These are phyloP conservation scores for Alaudala cheleensis DNA, from an alignment of 2,113 vertebrate genomes.

Conservation along the genomic window DNA sequence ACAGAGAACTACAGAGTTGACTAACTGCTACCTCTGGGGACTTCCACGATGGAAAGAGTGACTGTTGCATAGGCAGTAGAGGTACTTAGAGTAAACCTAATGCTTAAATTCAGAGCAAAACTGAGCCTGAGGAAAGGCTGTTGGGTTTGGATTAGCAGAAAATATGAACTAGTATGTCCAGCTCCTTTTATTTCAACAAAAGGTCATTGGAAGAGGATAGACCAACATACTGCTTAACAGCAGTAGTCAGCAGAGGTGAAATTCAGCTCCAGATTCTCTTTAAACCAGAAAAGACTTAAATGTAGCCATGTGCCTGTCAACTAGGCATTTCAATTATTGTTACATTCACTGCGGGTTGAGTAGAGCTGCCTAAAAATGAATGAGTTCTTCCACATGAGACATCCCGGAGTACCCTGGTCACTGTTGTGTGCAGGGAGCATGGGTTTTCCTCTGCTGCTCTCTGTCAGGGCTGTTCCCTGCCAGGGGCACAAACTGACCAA, in stretches of 20 bases:
- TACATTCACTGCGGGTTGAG: neutral
- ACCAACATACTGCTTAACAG: neutral
- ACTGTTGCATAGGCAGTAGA: neutral
- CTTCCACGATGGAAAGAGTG: neutral
- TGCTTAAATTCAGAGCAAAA: neutral
- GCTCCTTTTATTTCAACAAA: neutral
- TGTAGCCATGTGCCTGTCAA: neutral
- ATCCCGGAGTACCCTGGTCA: neutral
- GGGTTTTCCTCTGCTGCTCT: neutral
- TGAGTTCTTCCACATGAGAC: neutral
- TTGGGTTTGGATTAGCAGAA: neutral
- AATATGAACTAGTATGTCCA: neutral
- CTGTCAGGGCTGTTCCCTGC: neutral
- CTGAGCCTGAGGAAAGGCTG: neutral
- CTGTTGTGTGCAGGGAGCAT: accelerated
- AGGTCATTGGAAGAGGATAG: neutral
- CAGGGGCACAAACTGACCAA: neutral
- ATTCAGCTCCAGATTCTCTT: neutral
- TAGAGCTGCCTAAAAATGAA: neutral
- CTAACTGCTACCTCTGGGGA: neutral
- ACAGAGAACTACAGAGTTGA: neutral
- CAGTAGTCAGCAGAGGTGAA: neutral
- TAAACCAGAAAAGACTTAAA: neutral
- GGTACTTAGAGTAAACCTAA: neutral
- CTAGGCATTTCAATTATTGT: neutral